These are phyloP conservation scores for Eretmochelys imbricata DNA, from an alignment of 2,113 vertebrate species.

Conservation along the genomic window DNA sequence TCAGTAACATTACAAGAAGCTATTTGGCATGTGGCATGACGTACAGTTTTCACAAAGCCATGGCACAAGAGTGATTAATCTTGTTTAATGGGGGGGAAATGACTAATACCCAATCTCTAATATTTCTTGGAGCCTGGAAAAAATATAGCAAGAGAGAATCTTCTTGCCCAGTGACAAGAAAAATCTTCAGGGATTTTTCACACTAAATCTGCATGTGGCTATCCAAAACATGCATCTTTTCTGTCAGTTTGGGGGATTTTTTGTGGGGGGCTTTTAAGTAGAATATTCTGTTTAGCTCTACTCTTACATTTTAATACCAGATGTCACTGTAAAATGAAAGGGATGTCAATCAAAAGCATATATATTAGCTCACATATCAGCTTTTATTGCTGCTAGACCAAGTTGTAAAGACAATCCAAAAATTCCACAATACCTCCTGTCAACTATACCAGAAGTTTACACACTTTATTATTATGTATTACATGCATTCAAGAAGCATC, in stretches of 20 bases:
- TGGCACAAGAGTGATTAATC: conserved; percentile 1
- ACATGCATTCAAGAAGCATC: not conserved
- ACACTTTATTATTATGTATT: not conserved
- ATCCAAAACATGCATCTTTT: conserved; percentile 40
- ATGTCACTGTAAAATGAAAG: conserved; percentile 19
- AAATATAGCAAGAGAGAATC: not conserved
- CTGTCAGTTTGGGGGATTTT: not conserved
- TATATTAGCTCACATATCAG: conserved; percentile 38
- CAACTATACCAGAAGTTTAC: not conserved
- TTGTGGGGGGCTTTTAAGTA: not conserved
- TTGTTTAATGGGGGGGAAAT: conserved; percentile 20
- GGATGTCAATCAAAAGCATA: conserved; percentile 35
- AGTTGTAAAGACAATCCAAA: conserved; percentile 39
- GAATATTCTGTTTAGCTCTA: conserved; percentile 42
- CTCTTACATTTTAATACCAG: conserved; percentile 32
- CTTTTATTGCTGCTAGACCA: not conserved
- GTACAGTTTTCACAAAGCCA: not conserved
- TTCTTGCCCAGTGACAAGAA: conserved; percentile 15
- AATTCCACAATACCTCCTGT: not conserved
- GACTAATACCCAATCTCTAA: conserved; percentile 14
- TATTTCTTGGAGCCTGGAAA: conserved; percentile 1
- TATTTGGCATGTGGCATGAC: not conserved
- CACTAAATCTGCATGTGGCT: conserved; percentile 45
- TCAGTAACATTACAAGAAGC: conserved; percentile 5
- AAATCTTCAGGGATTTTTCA: conserved; percentile 55